Base-by-base conservation (phyloP, 2,113 vertebrate genomes). In the Mohoua ochrocephala region DNA sequence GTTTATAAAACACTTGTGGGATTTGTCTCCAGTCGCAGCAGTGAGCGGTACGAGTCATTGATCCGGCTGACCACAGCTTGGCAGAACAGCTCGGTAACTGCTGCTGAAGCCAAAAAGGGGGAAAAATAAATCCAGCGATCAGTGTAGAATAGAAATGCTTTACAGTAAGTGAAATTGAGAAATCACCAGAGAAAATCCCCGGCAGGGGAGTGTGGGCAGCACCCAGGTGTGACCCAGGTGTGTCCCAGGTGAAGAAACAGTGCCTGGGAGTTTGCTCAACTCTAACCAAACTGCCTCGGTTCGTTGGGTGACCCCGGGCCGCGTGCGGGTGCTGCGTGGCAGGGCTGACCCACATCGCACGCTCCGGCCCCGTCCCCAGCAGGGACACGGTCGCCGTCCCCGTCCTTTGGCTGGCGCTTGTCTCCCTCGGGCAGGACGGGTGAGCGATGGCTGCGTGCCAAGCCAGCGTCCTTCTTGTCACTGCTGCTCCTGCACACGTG, bases 321-420 rank as follows among this genome's bases (percentile, higher is more conserved):
- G 0, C 0, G 0, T 6, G 37, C 4, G 0, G 28, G 31, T 39
- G 37, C 68, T 47, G 37, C 6, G 0, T 7, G 59, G 39, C 60
- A 17, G 65, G 59, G 44, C 54, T 60, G 81, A 50, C 59, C 80
- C 76, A 19, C 37, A 18, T 11, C 31, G 0, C 42, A 15, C 0
- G 0, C 18, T 4, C 17, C 3, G 3, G 15, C 59, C 69, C 31
- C 0, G 0, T 35, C 50, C 57, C 47, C 75, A 10, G 4, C 1
- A 0, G 50, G 60, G 54, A 44, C 13, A 2, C 19, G 4, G 13
- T 23, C 16, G 0, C 23, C 1, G 0, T 33, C 67, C 54, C 65
- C 0, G 0, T 65, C 53, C 45, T 33, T 44, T 2, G 27, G 45
- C 52, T 26, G 39, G 26, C 0, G 0, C 54, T 35, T 44, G 20